Conservation (phyloP, 2,888 invertebrate species). For the Laothoe populi region DNA sequence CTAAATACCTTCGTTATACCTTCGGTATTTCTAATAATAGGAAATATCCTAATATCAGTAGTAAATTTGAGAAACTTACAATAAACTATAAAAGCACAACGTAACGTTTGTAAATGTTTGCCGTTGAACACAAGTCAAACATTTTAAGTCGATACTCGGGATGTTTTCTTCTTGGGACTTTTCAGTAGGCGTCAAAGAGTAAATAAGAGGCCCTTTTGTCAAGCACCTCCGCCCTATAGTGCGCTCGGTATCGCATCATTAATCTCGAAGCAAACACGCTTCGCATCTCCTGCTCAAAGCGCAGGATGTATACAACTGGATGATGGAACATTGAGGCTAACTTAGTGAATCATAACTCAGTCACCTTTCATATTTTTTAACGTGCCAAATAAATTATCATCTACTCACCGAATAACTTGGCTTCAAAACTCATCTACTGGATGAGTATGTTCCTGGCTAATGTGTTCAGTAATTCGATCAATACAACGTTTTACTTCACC, state of each 20-base stretch:
- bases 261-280: slow-evolving; percentile 75
- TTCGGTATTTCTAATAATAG: too few relatives aligned
- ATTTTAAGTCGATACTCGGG: slow-evolving; percentile 35
- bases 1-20: too few relatives aligned
- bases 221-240: slow-evolving; percentile 65
- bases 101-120: slow-evolving; percentile 12
- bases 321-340: slow-evolving; percentile 25
- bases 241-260: slow-evolving; percentile 74
- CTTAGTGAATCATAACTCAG: slow-evolving; percentile 24
- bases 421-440: background rate
- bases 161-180: slow-evolving; percentile 61
- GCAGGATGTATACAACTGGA: slow-evolving; percentile 21
- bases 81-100: slow-evolving; percentile 4
- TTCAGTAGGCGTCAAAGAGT: slow-evolving; percentile 68
- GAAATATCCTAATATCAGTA: too few relatives aligned
- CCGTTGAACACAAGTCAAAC: slow-evolving; percentile 16
- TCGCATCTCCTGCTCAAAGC: slow-evolving; percentile 29
- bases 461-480: background rate
- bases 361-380: slow-evolving; percentile 18
- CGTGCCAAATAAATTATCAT: slow-evolving; percentile 17
- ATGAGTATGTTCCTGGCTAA: background rate
- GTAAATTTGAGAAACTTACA: background rate
- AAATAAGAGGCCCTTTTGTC: slow-evolving; percentile 78
- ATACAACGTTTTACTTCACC: background rate
- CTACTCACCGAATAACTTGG: background rate